A percentile compares a stretch with the other conserved stretches of the same genome.
Evolutionary conservation across 2,113 vertebrate genomes (phyloP).

Genomic region (Accipiter cooperii): DNA sequence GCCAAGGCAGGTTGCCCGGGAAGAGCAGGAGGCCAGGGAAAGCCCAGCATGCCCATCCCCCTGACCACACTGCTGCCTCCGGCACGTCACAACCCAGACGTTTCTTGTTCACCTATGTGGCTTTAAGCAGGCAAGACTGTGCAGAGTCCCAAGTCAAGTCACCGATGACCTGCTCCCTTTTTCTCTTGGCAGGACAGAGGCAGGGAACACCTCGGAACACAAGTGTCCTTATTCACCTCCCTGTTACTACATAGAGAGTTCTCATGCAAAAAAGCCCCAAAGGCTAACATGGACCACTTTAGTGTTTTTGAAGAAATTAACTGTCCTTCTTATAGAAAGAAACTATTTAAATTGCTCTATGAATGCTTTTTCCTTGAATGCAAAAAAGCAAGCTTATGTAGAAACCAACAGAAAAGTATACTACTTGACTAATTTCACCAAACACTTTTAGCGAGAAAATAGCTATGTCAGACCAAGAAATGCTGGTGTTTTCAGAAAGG

Average conservation of each 20-base stretch:
- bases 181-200: background rate
- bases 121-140: background rate
- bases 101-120: background rate
- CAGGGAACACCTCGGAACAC: fast-evolving
- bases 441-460: background rate
- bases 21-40: background rate
- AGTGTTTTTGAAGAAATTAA: background rate
- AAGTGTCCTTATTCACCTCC: background rate
- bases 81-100: background rate
- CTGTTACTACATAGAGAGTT: background rate
- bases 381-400: background rate
- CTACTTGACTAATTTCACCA: background rate
- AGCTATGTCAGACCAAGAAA: background rate
- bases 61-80: background rate
- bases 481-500: background rate
- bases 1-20: background rate
- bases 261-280: background rate
- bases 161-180: background rate
- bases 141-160: background rate
- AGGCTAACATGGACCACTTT: background rate
- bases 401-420: background rate
- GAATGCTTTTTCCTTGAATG: background rate
- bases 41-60: fast-evolving
- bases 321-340: background rate
- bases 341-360: background rate